Conservation (phyloP, 2,113 vertebrate species). For the Sprattus sprattus region DNA sequence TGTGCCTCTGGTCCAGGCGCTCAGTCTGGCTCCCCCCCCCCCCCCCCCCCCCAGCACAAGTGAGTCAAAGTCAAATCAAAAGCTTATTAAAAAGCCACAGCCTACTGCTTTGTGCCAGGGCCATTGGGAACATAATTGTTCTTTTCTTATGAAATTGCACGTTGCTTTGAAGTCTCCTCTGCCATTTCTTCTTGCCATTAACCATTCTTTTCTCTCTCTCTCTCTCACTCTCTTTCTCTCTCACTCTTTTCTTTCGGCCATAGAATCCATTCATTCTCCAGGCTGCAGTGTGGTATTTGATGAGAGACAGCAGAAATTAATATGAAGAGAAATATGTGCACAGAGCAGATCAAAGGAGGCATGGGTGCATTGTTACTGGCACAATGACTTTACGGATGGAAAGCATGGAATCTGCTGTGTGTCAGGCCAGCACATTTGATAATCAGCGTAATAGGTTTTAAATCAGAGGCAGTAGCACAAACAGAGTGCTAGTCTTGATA, state of each 20-base stretch:
- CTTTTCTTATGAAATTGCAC: conserved; percentile 23
- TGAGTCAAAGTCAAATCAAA: conserved; percentile 34
- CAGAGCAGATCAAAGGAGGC: background rate
- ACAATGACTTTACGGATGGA: background rate
- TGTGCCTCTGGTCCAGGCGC: background rate
- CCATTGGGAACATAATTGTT: conserved; percentile 41
- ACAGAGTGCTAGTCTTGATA: background rate
- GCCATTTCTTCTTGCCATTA: conserved; percentile 26
- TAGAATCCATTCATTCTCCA: conserved; percentile 1
- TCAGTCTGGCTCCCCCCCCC: background rate
- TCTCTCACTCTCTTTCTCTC: background rate
- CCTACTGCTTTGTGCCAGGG: conserved; percentile 22
- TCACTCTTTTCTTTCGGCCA: background rate
- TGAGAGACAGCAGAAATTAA: background rate
- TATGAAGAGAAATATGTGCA: background rate
- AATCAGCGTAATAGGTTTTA: background rate
- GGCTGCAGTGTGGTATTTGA: conserved; percentile 1
- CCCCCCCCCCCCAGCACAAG: background rate
- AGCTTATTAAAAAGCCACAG: conserved; percentile 46
- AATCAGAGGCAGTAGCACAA: background rate
- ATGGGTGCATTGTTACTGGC: conserved; percentile 8
- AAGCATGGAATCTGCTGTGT: background rate
- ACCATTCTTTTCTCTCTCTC: conserved; percentile 3
- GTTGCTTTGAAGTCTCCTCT: conserved; percentile 40
- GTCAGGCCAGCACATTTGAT: background rate